Evolutionary conservation across 2,113 vertebrate genomes (phyloP).

Genomic region (Pteruthius melanotis): DNA sequence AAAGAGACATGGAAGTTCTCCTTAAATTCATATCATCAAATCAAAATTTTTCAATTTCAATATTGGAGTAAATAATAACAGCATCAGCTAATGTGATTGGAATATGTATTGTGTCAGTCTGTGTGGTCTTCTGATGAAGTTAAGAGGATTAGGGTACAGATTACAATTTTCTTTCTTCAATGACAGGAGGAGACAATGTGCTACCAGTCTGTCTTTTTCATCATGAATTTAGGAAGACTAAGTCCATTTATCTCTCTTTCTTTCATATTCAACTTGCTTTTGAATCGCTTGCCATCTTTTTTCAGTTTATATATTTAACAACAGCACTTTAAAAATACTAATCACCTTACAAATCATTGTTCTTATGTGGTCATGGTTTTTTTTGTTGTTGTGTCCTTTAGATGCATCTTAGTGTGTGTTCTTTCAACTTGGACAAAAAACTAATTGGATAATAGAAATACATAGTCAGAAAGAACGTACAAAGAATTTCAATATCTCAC

Average conservation of each 20-base stretch:
- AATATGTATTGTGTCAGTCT: not conserved
- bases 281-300: not conserved
- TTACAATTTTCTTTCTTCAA: not conserved
- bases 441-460: not conserved
- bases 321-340: constrained; percentile 19
- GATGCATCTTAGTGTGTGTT: not conserved
- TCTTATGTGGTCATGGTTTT: not conserved
- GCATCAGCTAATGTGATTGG: not conserved
- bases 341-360: not conserved
- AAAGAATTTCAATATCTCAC: not conserved
- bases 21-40: not conserved
- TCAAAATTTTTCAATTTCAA: not conserved
- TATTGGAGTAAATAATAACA: not conserved
- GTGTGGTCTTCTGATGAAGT: not conserved
- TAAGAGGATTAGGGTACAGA: constrained; percentile 27
- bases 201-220: not conserved
- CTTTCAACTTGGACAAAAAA: not conserved
- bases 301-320: not conserved
- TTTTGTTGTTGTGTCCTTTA: not conserved
- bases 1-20: not conserved
- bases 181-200: not conserved
- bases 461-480: not conserved
- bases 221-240: not conserved
- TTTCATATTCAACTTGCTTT: not conserved
- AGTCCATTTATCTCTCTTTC: not conserved